Base-by-base conservation (phyloP, 2,113 vertebrate genomes). In the Poecile atricapillus region DNA sequence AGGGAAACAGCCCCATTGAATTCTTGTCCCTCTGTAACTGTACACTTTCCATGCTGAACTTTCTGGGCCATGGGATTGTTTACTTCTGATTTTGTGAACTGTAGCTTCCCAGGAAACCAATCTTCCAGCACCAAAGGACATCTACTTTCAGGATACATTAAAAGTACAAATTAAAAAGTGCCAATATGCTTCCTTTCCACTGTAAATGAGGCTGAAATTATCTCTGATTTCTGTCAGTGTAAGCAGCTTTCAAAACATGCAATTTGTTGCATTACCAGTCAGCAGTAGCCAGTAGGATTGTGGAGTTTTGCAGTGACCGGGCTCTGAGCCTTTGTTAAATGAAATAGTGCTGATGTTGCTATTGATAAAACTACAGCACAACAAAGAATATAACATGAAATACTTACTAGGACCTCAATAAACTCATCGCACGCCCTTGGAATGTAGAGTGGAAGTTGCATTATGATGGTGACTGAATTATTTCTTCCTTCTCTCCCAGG, bases 401-500 rank as follows among this genome's bases (percentile, higher is more conserved):
- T 64, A 35, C 8, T 43, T 86, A 24, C 9, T 44, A 76, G 35
- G 37, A 73, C 21, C 33, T 94, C 8, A 11, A 1, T 59, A 37
- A 44, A 68, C 33, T 73, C 71, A 46, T 0, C 18, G 21, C 14
- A 87, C 76, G 17, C n/a, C 24, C 22, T 50, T 31, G 70, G 65
- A 93, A 37, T 60, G 37, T 41, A 74, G 33, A 33, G 13, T 82
- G n/a, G 44, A 82, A 79, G 23, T n/a, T 83, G 18, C 37, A n/a
- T 76, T 17, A 0, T 19, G 25, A 78, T 28, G 47, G n/a, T 67
- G 31, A 89, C 70, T 83, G 76, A 71, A 46, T 67, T 22, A 33
- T 7, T 21, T 77, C 23, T 83, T 85, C 20, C 23, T 93, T 87
- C 63, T 88, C 30, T 74, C 62, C 35, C 94, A 99, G 99, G 91